phyloP scores from a whole-genome alignment of 2,888 invertebrate species.

The Mimas tiliae region DNA sequence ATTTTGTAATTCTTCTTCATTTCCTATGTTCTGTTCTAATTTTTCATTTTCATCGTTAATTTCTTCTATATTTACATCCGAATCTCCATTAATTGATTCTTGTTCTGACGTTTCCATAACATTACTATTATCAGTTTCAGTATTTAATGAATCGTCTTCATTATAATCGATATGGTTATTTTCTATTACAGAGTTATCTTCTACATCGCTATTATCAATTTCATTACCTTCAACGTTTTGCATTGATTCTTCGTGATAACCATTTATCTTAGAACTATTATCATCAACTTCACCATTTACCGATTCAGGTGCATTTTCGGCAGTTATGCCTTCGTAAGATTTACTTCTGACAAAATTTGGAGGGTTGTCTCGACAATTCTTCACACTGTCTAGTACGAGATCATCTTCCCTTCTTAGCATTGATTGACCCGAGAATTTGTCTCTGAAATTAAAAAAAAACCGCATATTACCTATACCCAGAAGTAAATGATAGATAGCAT shows the following conservation, averaged over 20 bases:
- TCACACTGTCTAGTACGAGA: slow-evolving; percentile 22
- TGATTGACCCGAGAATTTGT: slow-evolving; percentile 18
- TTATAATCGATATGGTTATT: slow-evolving; percentile 39
- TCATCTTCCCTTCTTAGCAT: slow-evolving; percentile 28
- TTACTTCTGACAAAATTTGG: slow-evolving; percentile 18
- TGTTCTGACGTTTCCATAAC: not conserved
- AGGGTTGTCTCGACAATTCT: not conserved
- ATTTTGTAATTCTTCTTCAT: not conserved
- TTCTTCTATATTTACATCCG: slow-evolving; percentile 11
- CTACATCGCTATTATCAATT: slow-evolving; percentile 36
- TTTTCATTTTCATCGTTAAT: not conserved
- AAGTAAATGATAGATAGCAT: too few relatives aligned
- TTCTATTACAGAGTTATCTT: slow-evolving; percentile 40
- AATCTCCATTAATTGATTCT: slow-evolving; percentile 14
- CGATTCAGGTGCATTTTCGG: not conserved
- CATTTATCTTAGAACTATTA: slow-evolving; percentile 26
- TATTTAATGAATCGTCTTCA: slow-evolving; percentile 30
- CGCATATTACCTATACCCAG: not conserved
- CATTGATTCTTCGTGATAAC: not conserved
- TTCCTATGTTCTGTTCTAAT: not conserved
- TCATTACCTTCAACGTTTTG: slow-evolving; percentile 39
- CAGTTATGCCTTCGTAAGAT: slow-evolving; percentile 9
- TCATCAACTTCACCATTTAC: slow-evolving; percentile 28
- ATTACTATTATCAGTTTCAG: not conserved
- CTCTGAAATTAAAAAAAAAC: slow-evolving; percentile 13